A percentile compares a stretch with the other conserved stretches of the same genome.
Conservation (phyloP, 2,888 invertebrate species). For the Palloptera scutellata region DNA sequence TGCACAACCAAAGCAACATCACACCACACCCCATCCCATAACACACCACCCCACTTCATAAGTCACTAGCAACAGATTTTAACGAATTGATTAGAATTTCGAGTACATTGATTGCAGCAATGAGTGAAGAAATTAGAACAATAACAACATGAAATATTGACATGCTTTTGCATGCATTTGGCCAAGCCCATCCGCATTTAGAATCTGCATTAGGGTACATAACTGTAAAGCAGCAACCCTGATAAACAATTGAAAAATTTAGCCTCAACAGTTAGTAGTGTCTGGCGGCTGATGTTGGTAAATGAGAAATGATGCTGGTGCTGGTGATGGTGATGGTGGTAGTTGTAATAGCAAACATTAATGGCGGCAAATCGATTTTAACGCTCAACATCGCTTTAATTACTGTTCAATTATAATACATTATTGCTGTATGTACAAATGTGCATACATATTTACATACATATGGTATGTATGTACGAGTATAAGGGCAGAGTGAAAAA, state of each 20-base stretch:
- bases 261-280: too few relatives aligned
- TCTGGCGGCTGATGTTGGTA: too few relatives aligned
- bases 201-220: too few relatives aligned
- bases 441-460: too few relatives aligned
- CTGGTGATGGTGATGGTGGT: not conserved
- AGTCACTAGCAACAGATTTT: slow-evolving; percentile 13
- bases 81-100: slow-evolving; percentile 12
- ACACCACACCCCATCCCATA: too few relatives aligned
- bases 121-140: slow-evolving; percentile 18
- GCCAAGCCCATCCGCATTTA: too few relatives aligned
- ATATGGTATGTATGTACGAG: too few relatives aligned
- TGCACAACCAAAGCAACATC: too few relatives aligned
- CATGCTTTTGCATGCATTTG: not conserved
- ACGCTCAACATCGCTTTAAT: slow-evolving; percentile 49
- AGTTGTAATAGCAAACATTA: not conserved
- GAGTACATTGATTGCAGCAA: slow-evolving; percentile 24
- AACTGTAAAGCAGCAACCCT: too few relatives aligned
- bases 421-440: slow-evolving; percentile 8
- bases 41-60: not conserved
- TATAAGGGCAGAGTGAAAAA: too few relatives aligned
- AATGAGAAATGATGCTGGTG: not conserved
- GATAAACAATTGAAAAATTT: too few relatives aligned
- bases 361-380: slow-evolving; percentile 49
- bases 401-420: slow-evolving; percentile 47
- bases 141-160: slow-evolving; percentile 7